Evolutionary conservation across 2,797 vertebrate species (phyloP).

Genomic region (Cetoscarus ocellatus): DNA sequence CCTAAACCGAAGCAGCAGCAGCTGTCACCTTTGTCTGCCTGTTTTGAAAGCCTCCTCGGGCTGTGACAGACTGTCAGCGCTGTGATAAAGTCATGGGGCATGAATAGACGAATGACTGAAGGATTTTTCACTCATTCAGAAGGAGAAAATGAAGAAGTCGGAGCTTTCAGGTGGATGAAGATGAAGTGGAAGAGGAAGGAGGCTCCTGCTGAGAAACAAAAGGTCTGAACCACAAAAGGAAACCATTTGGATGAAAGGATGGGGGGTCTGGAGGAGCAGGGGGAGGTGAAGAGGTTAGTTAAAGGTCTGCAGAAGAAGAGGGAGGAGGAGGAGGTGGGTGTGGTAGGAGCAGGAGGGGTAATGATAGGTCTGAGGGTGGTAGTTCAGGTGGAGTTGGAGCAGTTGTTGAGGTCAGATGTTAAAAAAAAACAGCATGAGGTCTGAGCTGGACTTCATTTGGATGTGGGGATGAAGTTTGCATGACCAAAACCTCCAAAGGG

Average conservation of each 20-base stretch:
- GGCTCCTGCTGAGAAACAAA: slow-evolving; percentile 62
- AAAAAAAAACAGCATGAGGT: slow-evolving; percentile 37
- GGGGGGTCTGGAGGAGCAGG: background rate
- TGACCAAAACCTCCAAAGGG: background rate
- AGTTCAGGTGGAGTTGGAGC: slow-evolving; percentile 3
- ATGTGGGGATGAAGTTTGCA: slow-evolving; percentile 21
- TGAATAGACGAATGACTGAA: background rate
- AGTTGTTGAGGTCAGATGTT: background rate
- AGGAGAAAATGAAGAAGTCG: background rate
- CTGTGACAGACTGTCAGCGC: background rate
- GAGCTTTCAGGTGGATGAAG: background rate
- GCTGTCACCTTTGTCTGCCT: background rate
- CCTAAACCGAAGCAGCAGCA: too few species aligned
- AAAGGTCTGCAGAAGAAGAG: background rate
- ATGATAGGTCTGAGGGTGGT: slow-evolving; percentile 3
- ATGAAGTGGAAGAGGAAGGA: slow-evolving; percentile 14
- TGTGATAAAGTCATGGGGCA: background rate
- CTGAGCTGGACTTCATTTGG: slow-evolving; percentile 13
- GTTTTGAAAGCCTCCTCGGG: background rate
- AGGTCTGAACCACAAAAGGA: slow-evolving; percentile 55
- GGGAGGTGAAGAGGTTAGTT: background rate
- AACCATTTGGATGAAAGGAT: slow-evolving; percentile 45
- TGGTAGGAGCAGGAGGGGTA: background rate
- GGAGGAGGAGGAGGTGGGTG: background rate
- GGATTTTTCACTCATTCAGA: background rate